These are phyloP conservation scores for Heteromormyrus szaboi DNA, from an alignment of 2,797 vertebrate genomes.

Conservation along the genomic window DNA sequence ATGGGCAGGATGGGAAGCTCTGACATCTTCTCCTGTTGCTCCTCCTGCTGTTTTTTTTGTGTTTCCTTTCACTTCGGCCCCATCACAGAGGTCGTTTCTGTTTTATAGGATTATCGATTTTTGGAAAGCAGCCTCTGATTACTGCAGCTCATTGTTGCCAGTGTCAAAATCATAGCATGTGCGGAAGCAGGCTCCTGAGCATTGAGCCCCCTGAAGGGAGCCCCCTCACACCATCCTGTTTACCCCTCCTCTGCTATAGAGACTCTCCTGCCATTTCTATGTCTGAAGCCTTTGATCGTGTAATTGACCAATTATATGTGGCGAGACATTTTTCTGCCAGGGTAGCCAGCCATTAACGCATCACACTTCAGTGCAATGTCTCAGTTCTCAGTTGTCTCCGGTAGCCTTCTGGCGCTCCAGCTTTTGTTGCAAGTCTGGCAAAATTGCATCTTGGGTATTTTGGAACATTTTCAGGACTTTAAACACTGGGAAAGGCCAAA, in stretches of 20 bases:
- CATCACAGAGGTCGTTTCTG: neutral
- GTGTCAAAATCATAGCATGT: neutral
- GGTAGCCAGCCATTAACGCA: neutral
- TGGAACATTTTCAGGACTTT: neutral
- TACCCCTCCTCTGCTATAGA: neutral
- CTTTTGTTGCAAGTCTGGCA: neutral
- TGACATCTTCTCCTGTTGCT: neutral
- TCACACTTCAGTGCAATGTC: neutral
- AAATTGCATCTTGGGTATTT: neutral
- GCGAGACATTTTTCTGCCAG: neutral
- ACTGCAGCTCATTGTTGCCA: neutral
- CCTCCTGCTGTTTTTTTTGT: neutral
- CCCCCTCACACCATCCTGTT: neutral
- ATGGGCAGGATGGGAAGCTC: neutral
- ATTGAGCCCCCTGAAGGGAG: neutral
- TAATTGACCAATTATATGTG: slow-evolving; percentile 10
- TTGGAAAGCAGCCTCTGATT: neutral
- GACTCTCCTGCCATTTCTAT: neutral
- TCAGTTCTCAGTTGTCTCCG: neutral
- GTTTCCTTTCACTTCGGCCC: neutral
- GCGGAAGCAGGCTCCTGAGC: neutral
- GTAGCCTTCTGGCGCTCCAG: neutral
- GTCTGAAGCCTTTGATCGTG: slow-evolving; percentile 9
- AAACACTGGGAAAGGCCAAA: neutral
- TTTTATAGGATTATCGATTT: neutral